Percentiles rank a stretch among this genome's conserved stretches.
These are phyloP conservation scores for Myotis planiceps DNA, from an alignment of 2,797 vertebrate species.

Conservation along the genomic window DNA sequence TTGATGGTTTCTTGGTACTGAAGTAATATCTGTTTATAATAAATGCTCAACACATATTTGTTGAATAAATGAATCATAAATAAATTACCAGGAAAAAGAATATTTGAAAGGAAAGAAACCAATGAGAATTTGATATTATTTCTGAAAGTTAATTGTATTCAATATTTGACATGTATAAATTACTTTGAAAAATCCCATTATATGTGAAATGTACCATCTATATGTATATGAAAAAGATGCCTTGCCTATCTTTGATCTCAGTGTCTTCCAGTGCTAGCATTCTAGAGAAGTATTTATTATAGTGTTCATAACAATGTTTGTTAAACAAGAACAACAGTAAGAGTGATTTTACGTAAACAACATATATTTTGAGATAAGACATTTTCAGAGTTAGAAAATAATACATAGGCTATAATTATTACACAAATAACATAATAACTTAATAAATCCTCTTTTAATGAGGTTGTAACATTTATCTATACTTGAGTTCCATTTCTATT, in stretches of 20 bases:
- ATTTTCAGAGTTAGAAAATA: neutral
- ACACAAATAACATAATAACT: neutral
- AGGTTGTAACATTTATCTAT: neutral
- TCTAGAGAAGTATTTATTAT: neutral
- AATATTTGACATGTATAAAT: neutral
- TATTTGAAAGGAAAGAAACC: neutral
- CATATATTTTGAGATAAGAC: neutral
- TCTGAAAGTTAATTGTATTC: neutral
- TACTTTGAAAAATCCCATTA: neutral
- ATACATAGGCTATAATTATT: neutral
- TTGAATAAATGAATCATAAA: neutral
- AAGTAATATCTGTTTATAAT: neutral
- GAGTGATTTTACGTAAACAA: neutral
- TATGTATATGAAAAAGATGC: neutral
- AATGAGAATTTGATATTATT: slow-evolving; percentile 25
- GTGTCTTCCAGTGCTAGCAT: neutral
- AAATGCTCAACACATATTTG: neutral
- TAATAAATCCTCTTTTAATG: neutral
- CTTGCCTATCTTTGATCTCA: slow-evolving; percentile 28
- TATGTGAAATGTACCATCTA: neutral
- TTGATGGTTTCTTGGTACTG: neutral
- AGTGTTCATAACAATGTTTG: neutral
- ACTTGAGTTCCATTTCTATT: slow-evolving; percentile 46
- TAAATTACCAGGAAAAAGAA: neutral
- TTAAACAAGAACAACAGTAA: neutral